Evolutionary conservation across 30 jellyfish, hydroid and myxozoan genomes (phyloP), one percentile per base, ranked within the genome.

Genomic region (Rhopilema esculentum): DNA sequence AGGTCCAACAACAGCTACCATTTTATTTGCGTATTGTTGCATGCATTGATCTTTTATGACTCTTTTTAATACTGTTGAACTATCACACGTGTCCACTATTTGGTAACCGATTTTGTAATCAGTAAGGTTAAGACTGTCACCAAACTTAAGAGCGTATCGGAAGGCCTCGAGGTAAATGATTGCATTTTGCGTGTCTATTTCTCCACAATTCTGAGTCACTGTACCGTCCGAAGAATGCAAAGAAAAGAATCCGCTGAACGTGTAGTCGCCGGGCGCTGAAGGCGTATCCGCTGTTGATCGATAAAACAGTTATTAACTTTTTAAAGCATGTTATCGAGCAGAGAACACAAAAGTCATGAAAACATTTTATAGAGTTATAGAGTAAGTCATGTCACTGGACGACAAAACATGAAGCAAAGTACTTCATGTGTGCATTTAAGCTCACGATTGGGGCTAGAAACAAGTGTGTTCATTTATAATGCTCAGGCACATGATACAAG

Each of bases 1-100:
- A 12, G 91, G 91, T 51, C 96, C 96, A 20, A 88, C 81, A n/a
- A 88, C 62, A 26, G 87, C 96, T n/a, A 84, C 20, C 24, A 32
- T 72, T 15, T n/a, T 16, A 15, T 9, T 19, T 1, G 22, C 27
- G 49, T 50, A 52, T 80, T 84, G 93, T 1, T 32, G 30, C 61
- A 29, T 21, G 27, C 78, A 64, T 27, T 25, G 33, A 8, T 64
- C 49, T 26, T 61, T 84, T 1, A 72, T 72, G 1, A 61, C 32
- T 1, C 16, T 17, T 30, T 84, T 84, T 19, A 84, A 25, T 27
- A 23, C 62, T 62, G 22, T 66, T 57, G 93, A 72, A 79, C 93
- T 84, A 51, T 72, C 84, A 71, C 93, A 84, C 6, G 87, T 84
- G 74, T 84, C 93, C 24, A 64, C 29, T 12, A 48, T 65, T 20